Evolutionary conservation across 2,888 invertebrate species (phyloP).

Genomic region (Homarus gammarus): DNA sequence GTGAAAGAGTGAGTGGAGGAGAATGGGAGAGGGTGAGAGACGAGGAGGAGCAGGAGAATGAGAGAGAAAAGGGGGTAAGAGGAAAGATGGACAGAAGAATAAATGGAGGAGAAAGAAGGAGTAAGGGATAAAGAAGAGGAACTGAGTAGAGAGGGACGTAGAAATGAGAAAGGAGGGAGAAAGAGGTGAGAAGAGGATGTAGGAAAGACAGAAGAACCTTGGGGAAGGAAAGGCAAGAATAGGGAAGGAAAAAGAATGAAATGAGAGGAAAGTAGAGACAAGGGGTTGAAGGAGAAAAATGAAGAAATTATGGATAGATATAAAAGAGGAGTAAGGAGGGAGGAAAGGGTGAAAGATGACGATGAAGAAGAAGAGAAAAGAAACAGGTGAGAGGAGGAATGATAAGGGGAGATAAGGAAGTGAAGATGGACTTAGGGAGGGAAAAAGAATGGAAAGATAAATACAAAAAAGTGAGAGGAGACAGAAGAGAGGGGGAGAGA

Average conservation of each 20-base stretch:
- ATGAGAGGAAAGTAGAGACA: not conserved
- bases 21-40: not conserved
- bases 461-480: not conserved
- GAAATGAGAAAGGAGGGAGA: not conserved
- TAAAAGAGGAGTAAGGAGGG: not conserved
- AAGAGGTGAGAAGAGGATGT: not conserved
- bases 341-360: not conserved
- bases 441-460: not conserved
- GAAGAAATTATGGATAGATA: not conserved
- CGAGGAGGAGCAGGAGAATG: not conserved
- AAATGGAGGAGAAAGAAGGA: not conserved
- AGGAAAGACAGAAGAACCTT: too few relatives aligned
- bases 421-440: not conserved
- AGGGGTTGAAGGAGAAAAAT: not conserved
- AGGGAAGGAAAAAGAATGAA: not conserved
- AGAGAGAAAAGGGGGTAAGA: not conserved
- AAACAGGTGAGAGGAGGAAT: not conserved
- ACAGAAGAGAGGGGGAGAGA: slow-evolving; percentile 7
- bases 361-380: not conserved
- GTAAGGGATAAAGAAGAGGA: not conserved
- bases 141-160: not conserved
- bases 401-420: not conserved
- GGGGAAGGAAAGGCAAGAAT: not conserved
- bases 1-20: not conserved
- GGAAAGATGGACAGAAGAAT: not conserved